Base-by-base conservation (phyloP, 2,797 vertebrate genomes). In the Centropyge bicolor region DNA sequence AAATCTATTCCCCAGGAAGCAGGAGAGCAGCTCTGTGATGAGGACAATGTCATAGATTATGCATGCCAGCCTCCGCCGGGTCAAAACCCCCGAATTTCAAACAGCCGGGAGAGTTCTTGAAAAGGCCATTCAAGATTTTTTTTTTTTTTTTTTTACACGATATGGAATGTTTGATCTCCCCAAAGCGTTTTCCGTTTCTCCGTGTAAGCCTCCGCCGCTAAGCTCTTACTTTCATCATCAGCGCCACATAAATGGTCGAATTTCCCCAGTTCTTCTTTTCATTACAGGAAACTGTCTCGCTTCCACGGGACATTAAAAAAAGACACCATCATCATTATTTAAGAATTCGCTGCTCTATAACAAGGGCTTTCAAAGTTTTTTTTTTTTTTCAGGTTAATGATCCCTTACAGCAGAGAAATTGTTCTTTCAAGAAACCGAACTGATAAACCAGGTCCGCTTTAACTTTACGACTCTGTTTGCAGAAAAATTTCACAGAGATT, bases 41-140 rank as follows among this genome's bases (percentile, higher is more conserved):
- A 86, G 84, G 81, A 80, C 85, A 78, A 19, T 56, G 82, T 88
- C 85, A 83, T 90, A 88, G 93, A 93, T 91, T 93, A 93, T 93
- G 89, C 86, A 93, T 90, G 81, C 63, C 70, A 78, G 82, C 78
- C 81, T 81, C 86, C 78, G 74, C 62, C 52, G 67, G 86, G 92
- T 93, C 89, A 90, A 70, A 88, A 82, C 67, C 54, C 70, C 76
- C 45, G 79, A 89, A 91, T 92, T 85, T 86, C 80, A 92, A 93
- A 82, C 76, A 86, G 76, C 69, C 55, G 12, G 38, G 67, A 73
- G 82, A 88, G 62, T 81, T 86, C 78, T 74, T 65, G 54, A 75
- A 91, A 54, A 89, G 81, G 74, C 78, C 78, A 82, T 81, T 70
- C 24, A 75, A 73, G 66, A 74, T 22, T 80, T 68, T 65, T 51